A percentile compares a stretch with the other conserved stretches of the same genome.
These are phyloP conservation scores for Odocoileus hemionus DNA, from an alignment of 2,113 vertebrate genomes.

Conservation along the genomic window DNA sequence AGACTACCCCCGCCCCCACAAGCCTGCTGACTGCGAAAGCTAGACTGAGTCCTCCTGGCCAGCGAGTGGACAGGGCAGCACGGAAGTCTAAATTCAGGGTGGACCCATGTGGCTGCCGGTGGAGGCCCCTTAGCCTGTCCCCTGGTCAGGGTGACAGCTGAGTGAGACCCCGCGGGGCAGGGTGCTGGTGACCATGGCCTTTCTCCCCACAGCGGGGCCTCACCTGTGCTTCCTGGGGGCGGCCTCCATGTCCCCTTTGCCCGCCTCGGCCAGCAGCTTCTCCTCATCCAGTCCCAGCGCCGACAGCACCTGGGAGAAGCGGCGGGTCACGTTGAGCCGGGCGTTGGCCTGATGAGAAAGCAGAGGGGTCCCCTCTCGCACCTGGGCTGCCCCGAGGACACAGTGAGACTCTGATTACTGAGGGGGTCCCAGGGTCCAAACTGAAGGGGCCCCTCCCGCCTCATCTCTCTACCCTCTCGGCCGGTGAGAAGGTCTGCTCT, in stretches of 20 bases:
- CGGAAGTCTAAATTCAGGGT: background rate
- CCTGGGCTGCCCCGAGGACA: background rate
- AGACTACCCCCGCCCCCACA: background rate
- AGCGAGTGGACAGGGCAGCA: background rate
- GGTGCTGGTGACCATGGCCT: background rate
- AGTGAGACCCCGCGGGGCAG: background rate
- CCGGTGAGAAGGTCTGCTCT: background rate
- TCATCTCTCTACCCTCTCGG: background rate
- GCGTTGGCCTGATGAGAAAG: slow-evolving; percentile 59
- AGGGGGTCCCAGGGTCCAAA: background rate
- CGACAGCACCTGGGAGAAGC: slow-evolving; percentile 70
- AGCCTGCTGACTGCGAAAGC: background rate
- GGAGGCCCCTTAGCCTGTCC: background rate
- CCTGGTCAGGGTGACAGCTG: too few relatives aligned
- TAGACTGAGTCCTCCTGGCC: background rate
- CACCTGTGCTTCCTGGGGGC: slow-evolving; percentile 51
- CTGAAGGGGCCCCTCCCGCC: background rate
- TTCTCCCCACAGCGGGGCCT: background rate
- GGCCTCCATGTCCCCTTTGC: background rate
- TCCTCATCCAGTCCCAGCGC: slow-evolving; percentile 70
- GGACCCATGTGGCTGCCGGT: background rate
- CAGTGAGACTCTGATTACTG: background rate
- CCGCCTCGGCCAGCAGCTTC: slow-evolving; percentile 47
- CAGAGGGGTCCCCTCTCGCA: background rate
- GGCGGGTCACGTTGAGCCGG: slow-evolving; percentile 53